Conservation (phyloP, 2,113 vertebrate species). For the Xerus inauris region DNA sequence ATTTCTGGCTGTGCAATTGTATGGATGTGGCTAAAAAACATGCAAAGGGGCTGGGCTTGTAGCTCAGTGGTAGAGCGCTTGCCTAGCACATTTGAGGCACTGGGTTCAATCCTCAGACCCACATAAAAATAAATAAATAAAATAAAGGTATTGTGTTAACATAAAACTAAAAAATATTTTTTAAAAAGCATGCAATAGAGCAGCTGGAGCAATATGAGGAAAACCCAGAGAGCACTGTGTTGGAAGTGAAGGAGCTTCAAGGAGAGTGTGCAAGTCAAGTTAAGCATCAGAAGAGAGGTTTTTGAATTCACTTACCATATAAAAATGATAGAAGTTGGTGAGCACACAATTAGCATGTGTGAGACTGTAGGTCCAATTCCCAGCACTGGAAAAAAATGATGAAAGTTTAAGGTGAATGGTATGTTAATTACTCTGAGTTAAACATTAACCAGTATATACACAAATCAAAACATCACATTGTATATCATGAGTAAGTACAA, state of each 20-base stretch:
- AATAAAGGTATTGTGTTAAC: too few species aligned
- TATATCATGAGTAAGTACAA: neutral
- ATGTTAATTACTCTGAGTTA: neutral
- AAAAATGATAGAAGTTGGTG: neutral
- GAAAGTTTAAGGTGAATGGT: neutral
- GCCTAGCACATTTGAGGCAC: too few species aligned
- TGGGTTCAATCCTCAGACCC: too few species aligned
- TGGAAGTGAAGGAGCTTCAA: neutral
- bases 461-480: neutral
- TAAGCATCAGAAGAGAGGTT: neutral
- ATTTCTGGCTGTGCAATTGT: neutral
- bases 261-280: neutral
- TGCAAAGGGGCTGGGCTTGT: too few species aligned
- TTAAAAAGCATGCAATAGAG: neutral
- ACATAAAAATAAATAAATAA: too few species aligned
- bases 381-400: neutral
- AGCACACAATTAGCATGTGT: neutral
- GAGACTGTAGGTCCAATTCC: neutral
- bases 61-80: too few species aligned
- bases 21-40: neutral
- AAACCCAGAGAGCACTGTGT: neutral
- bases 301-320: neutral
- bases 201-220: neutral
- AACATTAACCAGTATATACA: neutral
- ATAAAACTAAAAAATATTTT: too few species aligned